Percentiles rank a stretch among this genome's conserved stretches.
Conservation (phyloP, 2,888 invertebrate genomes). For the Villa cingulata region DNA sequence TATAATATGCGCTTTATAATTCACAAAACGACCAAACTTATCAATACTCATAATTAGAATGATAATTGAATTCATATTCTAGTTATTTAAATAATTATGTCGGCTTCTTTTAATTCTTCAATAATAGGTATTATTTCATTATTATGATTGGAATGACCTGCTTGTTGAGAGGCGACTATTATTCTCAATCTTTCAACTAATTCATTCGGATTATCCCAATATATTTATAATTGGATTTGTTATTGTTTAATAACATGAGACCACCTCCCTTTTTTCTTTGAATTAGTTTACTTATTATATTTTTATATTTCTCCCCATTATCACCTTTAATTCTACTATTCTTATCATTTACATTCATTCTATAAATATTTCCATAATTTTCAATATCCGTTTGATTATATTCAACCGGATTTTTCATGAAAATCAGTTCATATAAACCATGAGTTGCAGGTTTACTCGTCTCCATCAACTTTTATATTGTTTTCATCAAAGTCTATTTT, state of each 20-base stretch:
- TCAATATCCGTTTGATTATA: neutral
- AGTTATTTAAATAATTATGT: neutral
- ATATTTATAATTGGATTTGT: constrained; percentile 13
- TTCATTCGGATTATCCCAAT: constrained; percentile 24
- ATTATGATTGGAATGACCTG: neutral
- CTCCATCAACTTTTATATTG: neutral
- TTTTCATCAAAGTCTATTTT: neutral
- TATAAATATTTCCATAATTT: constrained; percentile 2
- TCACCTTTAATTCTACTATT: constrained; percentile 5
- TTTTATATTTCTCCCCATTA: constrained; percentile 3
- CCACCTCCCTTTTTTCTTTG: neutral
- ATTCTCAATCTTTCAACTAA: constrained; percentile 22
- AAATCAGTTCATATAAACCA: constrained; percentile 3
- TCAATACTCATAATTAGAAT: neutral
- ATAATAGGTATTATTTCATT: neutral
- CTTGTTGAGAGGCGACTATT: constrained; percentile 10
- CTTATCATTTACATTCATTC: neutral
- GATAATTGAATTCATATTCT: neutral
- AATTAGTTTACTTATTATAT: neutral
- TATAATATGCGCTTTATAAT: neutral
- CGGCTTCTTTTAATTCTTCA: neutral
- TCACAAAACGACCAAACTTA: neutral
- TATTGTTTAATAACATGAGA: neutral
- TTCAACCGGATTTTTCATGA: constrained; percentile 5
- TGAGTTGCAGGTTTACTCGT: constrained; percentile 2